Base-by-base conservation (phyloP, 2,797 vertebrate species). In the Anguilla megastoma region DNA sequence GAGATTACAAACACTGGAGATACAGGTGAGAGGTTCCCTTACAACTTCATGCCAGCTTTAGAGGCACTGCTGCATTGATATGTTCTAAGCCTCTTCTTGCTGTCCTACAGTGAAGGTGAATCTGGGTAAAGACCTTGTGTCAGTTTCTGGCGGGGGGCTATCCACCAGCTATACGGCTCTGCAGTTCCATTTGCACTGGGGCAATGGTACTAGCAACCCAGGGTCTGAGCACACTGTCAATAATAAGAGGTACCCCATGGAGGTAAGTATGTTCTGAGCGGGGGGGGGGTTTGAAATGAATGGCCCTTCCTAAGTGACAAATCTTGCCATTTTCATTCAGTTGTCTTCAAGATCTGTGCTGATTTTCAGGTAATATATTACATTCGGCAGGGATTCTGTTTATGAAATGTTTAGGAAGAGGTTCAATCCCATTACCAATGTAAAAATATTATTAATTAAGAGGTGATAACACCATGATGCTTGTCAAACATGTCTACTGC, bases 141-240 rank as follows among this genome's bases (percentile, higher is more conserved):
- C 14, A 0, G 48, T 95, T 2, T 91, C 91, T 2, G 94, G 94
- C 1, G 94, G 93, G 0, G 91, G 21, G 2, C 93, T 97, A 48
- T 0, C 91, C 0, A 89, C 74, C 0, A 0, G 0, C 0, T 97
- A 96, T 0, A 52, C 91, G 18, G 92, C 91, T 88, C 87, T 90
- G 0, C 93, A 96, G 89, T 93, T 95, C 80, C 96, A 97, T 89
- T 85, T 97, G 45, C 96, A 97, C 91, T 97, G 96, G 95, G 97
- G 96, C 0, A 95, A 95, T 0, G 89, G 93, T 0, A 7, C 71
- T 0, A 0, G 85, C 0, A 0, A 24, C 0, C 90, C 89, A 0
- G 96, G 97, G 1, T 96, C 97, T 0, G 96, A 97, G 54, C 97
- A 97, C 76, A 89, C 93, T 0, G 90, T 97, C 48, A 5, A 96